phyloP scores from a whole-genome alignment of 2,113 vertebrate genomes.

The Varanus salvator region DNA sequence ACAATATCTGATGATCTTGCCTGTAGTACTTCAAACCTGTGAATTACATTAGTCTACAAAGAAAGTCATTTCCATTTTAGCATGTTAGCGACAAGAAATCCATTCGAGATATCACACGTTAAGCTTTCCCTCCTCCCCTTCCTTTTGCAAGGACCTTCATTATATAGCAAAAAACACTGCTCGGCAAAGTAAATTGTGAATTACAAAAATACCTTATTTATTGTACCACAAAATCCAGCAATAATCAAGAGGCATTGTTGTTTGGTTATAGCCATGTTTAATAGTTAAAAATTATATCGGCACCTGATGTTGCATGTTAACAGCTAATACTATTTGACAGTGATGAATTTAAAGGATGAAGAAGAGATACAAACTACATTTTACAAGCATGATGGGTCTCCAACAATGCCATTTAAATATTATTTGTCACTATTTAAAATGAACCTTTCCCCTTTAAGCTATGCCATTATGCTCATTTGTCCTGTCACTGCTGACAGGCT shows the following conservation, averaged over 20 bases:
- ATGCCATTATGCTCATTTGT: slow-evolving; percentile 98
- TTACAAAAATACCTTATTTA: slow-evolving; percentile 70
- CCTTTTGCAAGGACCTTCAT: slow-evolving; percentile 44
- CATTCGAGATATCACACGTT: slow-evolving; percentile 60
- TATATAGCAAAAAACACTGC: slow-evolving; percentile 49
- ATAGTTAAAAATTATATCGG: slow-evolving; percentile 84
- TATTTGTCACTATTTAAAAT: slow-evolving; percentile 92
- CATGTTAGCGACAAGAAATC: slow-evolving; percentile 58
- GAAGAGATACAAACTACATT: slow-evolving; percentile 87
- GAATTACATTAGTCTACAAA: slow-evolving; percentile 72
- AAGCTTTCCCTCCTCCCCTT: slow-evolving; percentile 41
- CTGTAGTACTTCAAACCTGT: slow-evolving; percentile 62
- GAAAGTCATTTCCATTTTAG: slow-evolving; percentile 70
- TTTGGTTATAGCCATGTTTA: slow-evolving; percentile 80
- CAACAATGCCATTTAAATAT: slow-evolving; percentile 96
- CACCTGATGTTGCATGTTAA: slow-evolving; percentile 85
- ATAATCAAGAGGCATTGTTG: slow-evolving; percentile 78
- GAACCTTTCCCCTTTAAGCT: slow-evolving; percentile 92
- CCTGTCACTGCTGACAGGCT: slow-evolving; percentile 96
- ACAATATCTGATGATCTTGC: slow-evolving; percentile 60
- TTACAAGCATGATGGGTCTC: slow-evolving; percentile 95
- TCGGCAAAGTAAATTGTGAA: slow-evolving; percentile 59
- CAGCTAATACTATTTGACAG: slow-evolving; percentile 83
- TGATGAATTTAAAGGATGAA: slow-evolving; percentile 86
- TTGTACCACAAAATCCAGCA: slow-evolving; percentile 66